Conservation (phyloP, 2,888 invertebrate genomes). For the Apotomis betuletana region DNA sequence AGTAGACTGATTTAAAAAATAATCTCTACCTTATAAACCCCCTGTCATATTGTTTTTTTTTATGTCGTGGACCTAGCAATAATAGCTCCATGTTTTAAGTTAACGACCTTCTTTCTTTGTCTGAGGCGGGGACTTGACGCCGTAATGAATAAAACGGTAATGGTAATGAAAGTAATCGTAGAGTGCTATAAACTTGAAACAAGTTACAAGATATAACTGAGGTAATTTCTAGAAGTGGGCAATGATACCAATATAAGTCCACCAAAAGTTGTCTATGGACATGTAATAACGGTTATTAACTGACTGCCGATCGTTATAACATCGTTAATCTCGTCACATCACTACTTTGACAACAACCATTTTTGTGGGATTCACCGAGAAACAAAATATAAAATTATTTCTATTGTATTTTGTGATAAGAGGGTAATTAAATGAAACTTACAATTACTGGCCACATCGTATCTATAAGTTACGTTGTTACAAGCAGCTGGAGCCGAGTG, state of each 20-base stretch:
- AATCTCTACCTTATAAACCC: too few relatives aligned
- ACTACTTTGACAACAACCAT: slow-evolving; percentile 42
- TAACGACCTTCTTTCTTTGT: too few relatives aligned
- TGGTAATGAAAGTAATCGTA: too few relatives aligned
- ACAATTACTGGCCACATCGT: not conserved
- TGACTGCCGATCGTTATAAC: slow-evolving; percentile 12
- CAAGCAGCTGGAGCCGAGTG: slow-evolving; percentile 12
- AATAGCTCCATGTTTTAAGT: too few relatives aligned
- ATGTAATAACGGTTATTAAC: slow-evolving; percentile 13
- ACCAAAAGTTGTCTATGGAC: not conserved
- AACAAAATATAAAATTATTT: slow-evolving; percentile 37
- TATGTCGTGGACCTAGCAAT: too few relatives aligned
- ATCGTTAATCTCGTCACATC: slow-evolving; percentile 32
- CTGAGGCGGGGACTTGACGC: too few relatives aligned
- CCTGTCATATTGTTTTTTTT: too few relatives aligned
- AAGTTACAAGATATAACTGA: too few relatives aligned
- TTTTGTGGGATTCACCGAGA: slow-evolving; percentile 43
- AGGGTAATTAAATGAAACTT: slow-evolving; percentile 22
- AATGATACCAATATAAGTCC: slow-evolving; percentile 4
- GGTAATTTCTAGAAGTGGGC: too few relatives aligned
- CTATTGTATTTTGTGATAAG: slow-evolving; percentile 28
- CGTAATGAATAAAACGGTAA: too few relatives aligned
- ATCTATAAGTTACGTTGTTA: not conserved
- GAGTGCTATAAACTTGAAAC: too few relatives aligned
- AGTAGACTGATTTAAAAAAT: too few relatives aligned